A percentile compares a stretch with the other conserved stretches of the same genome.
These are phyloP conservation scores for Oscheius sp. DNA, from an alignment of 2,888 invertebrate genomes.

Conservation along the genomic window DNA sequence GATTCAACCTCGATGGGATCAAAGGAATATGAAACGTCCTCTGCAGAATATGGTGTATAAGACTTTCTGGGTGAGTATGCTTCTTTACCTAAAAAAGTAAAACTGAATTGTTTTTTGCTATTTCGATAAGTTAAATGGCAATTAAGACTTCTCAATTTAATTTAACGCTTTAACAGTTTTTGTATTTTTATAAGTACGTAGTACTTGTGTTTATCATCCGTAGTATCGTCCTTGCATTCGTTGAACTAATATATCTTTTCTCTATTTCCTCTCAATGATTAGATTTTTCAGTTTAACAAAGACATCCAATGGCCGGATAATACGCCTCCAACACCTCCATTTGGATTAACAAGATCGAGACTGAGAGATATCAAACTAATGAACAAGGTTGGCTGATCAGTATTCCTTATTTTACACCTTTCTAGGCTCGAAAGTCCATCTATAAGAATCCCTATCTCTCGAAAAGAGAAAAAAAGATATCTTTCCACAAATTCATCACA, in stretches of 20 bases:
- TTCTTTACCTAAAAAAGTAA: too few relatives aligned
- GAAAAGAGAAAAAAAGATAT: slow-evolving; percentile 19
- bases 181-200: too few relatives aligned
- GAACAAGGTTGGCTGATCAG: not conserved
- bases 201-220: too few relatives aligned
- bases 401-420: not conserved
- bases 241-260: too few relatives aligned
- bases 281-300: slow-evolving; percentile 1
- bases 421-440: not conserved
- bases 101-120: too few relatives aligned
- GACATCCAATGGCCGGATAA: slow-evolving; percentile 15
- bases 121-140: too few relatives aligned
- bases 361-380: not conserved
- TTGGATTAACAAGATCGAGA: not conserved
- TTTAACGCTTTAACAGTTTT: too few relatives aligned
- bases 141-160: too few relatives aligned
- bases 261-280: too few relatives aligned
- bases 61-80: slow-evolving; percentile 13
- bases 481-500: slow-evolving; percentile 2
- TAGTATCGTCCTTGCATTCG: too few relatives aligned
- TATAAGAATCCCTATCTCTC: not conserved
- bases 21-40: not conserved
- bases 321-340: not conserved
- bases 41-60: slow-evolving; percentile 23
- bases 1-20: not conserved